Evolutionary conservation across 1,140 invertebrate genomes (phyloP).

Genomic region (Atta cephalotes): DNA sequence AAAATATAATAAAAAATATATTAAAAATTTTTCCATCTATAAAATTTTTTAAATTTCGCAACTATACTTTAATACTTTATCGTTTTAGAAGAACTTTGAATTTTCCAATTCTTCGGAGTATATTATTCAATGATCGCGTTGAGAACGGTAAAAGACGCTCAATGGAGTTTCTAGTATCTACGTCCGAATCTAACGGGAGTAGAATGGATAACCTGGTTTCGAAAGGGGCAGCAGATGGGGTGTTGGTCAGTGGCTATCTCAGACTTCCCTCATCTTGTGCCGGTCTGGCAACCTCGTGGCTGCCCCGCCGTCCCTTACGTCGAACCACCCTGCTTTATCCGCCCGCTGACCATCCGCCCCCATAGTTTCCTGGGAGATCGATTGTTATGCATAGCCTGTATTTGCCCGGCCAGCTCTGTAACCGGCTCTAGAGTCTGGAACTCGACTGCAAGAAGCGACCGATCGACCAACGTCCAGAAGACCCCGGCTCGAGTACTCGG

Average conservation of each 20-base stretch:
- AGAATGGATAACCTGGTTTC: constrained; percentile 77
- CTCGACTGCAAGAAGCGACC: constrained; percentile 77
- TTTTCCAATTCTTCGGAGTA: constrained; percentile 52
- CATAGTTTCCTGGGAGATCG: constrained; percentile 86
- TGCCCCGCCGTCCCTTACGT: constrained; percentile 65
- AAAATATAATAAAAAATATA: not conserved
- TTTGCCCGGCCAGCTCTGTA: constrained; percentile 82
- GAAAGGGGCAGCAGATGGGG: constrained; percentile 81
- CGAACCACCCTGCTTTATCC: constrained; percentile 75
- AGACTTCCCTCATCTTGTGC: constrained; percentile 81
- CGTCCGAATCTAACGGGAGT: constrained; percentile 71
- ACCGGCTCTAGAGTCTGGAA: constrained; percentile 73
- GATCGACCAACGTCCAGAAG: constrained; percentile 77
- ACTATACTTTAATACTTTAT: not conserved
- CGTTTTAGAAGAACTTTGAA: not conserved
- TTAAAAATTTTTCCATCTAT: not conserved
- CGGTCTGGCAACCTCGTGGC: constrained; percentile 72
- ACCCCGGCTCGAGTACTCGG: constrained; percentile 59
- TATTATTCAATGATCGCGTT: constrained; percentile 53
- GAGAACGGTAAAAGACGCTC: constrained; percentile 62
- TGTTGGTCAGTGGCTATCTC: constrained; percentile 83
- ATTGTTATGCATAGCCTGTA: constrained; percentile 87
- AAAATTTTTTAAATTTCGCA: not conserved
- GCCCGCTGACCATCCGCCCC: constrained; percentile 83
- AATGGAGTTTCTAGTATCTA: constrained; percentile 64